Percentiles rank a stretch among this genome's conserved stretches.
Evolutionary conservation across 2,797 vertebrate genomes (phyloP).

Genomic region (Chloroceryle inda): DNA sequence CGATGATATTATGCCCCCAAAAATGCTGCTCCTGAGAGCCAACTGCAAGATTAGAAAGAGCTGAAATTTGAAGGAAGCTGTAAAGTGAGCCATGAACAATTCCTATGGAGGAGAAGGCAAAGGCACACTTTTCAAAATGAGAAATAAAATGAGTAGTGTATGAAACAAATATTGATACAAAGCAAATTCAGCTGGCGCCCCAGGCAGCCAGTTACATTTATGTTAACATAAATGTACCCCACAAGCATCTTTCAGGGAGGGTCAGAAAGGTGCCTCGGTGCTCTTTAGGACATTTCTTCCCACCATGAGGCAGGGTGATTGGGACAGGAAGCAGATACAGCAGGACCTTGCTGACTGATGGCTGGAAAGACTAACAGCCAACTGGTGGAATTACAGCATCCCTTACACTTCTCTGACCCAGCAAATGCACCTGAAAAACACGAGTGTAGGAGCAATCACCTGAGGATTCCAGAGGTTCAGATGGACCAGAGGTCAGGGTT

Average conservation of each 20-base stretch:
- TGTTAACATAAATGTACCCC: not conserved
- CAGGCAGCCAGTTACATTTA: not conserved
- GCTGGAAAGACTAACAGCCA: not conserved
- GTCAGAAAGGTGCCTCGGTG: not conserved
- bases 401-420: not conserved
- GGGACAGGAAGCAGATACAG: not conserved
- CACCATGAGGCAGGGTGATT: not conserved
- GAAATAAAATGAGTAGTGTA: not conserved
- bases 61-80: not conserved
- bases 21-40: not conserved
- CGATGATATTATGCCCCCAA: not conserved
- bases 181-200: not conserved
- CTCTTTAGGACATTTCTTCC: not conserved
- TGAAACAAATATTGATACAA: not conserved
- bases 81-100: not conserved
- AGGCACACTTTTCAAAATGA: not conserved
- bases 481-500: not conserved
- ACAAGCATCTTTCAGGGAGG: not conserved
- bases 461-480: not conserved
- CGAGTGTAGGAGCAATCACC: not conserved
- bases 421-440: not conserved
- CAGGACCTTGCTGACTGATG: not conserved
- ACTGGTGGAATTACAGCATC: not conserved
- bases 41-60: not conserved
- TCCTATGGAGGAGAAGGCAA: not conserved